phyloP scores from a whole-genome alignment of 2,888 invertebrate species.

The Thereva unica region DNA sequence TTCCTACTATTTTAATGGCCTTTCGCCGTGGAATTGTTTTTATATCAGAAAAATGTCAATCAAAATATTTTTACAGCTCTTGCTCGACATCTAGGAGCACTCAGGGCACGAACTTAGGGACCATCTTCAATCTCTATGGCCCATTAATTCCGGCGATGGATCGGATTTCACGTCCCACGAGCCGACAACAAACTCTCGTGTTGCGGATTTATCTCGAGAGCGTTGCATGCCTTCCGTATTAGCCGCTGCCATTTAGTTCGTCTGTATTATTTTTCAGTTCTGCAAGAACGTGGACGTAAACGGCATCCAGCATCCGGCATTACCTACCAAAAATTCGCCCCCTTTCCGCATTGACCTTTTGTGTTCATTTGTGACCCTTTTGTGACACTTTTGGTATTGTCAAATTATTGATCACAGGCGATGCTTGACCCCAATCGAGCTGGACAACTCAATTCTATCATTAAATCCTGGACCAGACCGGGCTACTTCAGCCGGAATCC shows the following conservation, averaged over 20 bases:
- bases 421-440: slow-evolving; percentile 38
- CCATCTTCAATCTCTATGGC: neutral
- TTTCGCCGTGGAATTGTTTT: slow-evolving; percentile 28
- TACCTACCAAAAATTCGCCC: slow-evolving; percentile 13
- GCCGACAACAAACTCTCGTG: slow-evolving; percentile 14
- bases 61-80: slow-evolving; percentile 35
- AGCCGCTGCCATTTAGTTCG: slow-evolving; percentile 3
- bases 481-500: slow-evolving; percentile 28
- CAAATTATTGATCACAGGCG: slow-evolving; percentile 35
- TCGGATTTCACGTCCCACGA: slow-evolving; percentile 24
- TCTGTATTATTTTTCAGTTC: slow-evolving; percentile 22
- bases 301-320: slow-evolving; percentile 23
- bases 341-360: neutral
- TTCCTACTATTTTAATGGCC: slow-evolving; percentile 20
- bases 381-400: slow-evolving; percentile 33
- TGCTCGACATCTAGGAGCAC: neutral
- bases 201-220: slow-evolving; percentile 17
- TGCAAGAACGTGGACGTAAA: neutral
- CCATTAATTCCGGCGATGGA: slow-evolving; percentile 19
- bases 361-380: slow-evolving; percentile 29
- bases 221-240: slow-evolving; percentile 23
- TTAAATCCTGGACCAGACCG: slow-evolving; percentile 14
- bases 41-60: slow-evolving; percentile 35
- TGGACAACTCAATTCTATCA: slow-evolving; percentile 35
- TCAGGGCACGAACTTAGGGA: neutral